A percentile compares a stretch with the other conserved stretches of the same genome.
Evolutionary conservation across 2,113 vertebrate species (phyloP).

Genomic region (Platichthys flesus): DNA sequence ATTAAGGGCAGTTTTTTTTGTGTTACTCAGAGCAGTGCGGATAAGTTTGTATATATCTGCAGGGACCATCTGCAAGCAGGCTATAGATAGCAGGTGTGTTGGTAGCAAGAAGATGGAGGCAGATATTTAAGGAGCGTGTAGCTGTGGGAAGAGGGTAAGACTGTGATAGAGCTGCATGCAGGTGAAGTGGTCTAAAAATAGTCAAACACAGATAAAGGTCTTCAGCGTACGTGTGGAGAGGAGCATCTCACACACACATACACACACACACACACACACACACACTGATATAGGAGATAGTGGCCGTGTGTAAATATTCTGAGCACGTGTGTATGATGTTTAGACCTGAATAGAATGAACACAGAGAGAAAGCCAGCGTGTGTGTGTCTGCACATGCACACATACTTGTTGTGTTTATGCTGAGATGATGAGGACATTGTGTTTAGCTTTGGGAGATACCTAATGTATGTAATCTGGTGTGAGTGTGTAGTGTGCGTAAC

Average conservation of each 20-base stretch:
- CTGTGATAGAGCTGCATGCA: conserved; percentile 27
- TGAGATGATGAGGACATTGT: conserved; percentile 42
- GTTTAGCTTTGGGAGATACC: conserved; percentile 31
- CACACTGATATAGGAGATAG: conserved; percentile 3
- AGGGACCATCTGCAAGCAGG: conserved; percentile 15
- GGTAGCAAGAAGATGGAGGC: conserved; percentile 36
- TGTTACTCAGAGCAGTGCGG: not conserved
- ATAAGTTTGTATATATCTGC: conserved; percentile 9
- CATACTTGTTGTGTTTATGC: conserved; percentile 30
- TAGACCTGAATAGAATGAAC: not conserved
- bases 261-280: too few species aligned
- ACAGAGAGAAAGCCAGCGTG: too few species aligned
- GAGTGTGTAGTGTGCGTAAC: conserved; percentile 28
- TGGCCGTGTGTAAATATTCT: not conserved
- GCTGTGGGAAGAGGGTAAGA: not conserved
- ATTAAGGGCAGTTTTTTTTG: not conserved
- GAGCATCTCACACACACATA: conserved; percentile 20
- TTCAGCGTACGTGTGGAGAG: conserved; percentile 43
- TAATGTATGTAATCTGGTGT: conserved; percentile 33
- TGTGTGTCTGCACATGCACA: not conserved
- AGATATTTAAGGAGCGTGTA: conserved; percentile 26
- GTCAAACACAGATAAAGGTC: conserved; percentile 37
- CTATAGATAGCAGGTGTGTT: conserved; percentile 47
- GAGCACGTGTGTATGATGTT: conserved; percentile 13
- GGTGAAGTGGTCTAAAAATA: conserved; percentile 62